phyloP scores from a whole-genome alignment of 2,888 invertebrate species.

The Spodoptera exigua region DNA sequence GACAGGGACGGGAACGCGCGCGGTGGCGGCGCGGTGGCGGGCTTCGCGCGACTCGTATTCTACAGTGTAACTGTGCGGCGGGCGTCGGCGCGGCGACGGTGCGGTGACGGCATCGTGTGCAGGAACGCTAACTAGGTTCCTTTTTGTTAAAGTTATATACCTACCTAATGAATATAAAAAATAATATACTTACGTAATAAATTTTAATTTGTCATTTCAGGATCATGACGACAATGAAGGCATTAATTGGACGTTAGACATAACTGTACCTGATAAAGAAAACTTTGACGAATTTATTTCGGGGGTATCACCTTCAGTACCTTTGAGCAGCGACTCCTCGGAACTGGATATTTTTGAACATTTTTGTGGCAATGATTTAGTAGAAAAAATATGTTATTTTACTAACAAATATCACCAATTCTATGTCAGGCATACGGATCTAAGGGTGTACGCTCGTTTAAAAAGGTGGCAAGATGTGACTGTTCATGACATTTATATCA shows the following conservation, averaged over 20 bases:
- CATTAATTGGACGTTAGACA: slow-evolving; percentile 38
- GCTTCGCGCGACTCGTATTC: no score
- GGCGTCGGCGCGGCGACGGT: slow-evolving; percentile 20
- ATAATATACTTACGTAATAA: slow-evolving; percentile 27
- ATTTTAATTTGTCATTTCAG: slow-evolving; percentile 30
- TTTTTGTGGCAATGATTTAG: slow-evolving; percentile 40
- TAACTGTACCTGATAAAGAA: slow-evolving; percentile 35
- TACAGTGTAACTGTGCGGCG: no score
- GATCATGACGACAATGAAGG: slow-evolving; percentile 28
- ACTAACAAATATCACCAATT: slow-evolving; percentile 43
- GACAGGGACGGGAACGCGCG: no score
- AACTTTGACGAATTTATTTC: slow-evolving; percentile 40
- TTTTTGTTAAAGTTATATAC: slow-evolving; percentile 29
- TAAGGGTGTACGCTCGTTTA: slow-evolving; percentile 37
- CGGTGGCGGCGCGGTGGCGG: no score
- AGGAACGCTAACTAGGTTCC: slow-evolving; percentile 33
- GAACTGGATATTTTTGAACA: slow-evolving; percentile 43
- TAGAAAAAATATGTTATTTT: no score
- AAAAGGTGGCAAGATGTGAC: slow-evolving; percentile 39
- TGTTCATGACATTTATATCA: slow-evolving; percentile 40
- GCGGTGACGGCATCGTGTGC: no score
- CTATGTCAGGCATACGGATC: slow-evolving; percentile 36
- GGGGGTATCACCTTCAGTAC: slow-evolving; percentile 36
- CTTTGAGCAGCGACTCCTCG: slow-evolving; percentile 35
- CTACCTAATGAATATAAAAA: slow-evolving; percentile 28